phyloP scores from a whole-genome alignment of 2,797 vertebrate species.

The Mormyrus proboscirostris region DNA sequence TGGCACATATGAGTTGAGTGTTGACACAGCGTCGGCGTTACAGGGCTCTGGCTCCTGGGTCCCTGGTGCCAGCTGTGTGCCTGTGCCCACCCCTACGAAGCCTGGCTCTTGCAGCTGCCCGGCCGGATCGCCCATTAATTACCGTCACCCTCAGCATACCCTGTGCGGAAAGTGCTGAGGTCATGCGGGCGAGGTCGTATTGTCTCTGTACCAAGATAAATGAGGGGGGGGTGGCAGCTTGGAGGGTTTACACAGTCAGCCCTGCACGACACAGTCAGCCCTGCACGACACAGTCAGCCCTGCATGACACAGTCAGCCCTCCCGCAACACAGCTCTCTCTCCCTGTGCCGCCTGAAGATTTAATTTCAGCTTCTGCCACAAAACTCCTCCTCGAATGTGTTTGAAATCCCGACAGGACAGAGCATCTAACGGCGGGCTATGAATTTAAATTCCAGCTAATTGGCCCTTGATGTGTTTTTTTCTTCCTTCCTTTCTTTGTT shows the following conservation, averaged over 20 bases:
- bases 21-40: background rate
- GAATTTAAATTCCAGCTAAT: slow-evolving; percentile 9
- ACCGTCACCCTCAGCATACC: slow-evolving; percentile 36
- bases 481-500: background rate
- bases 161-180: slow-evolving; percentile 50
- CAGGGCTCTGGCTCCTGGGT: background rate
- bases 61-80: background rate
- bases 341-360: background rate
- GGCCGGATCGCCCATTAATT: slow-evolving; percentile 31
- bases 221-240: slow-evolving; percentile 31
- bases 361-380: background rate
- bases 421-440: background rate
- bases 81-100: background rate
- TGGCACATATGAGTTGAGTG: background rate
- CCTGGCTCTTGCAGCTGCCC: background rate
- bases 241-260: slow-evolving; percentile 58
- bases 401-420: background rate
- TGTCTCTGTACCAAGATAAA: slow-evolving; percentile 62
- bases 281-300: too few species aligned
- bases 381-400: background rate
- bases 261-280: slow-evolving; percentile 30
- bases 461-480: slow-evolving; percentile 3
- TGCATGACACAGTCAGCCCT: background rate
- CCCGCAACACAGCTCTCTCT: background rate
- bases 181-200: slow-evolving; percentile 56